Base-by-base conservation (phyloP, 2,113 vertebrate species). In the Notiomystis cincta region DNA sequence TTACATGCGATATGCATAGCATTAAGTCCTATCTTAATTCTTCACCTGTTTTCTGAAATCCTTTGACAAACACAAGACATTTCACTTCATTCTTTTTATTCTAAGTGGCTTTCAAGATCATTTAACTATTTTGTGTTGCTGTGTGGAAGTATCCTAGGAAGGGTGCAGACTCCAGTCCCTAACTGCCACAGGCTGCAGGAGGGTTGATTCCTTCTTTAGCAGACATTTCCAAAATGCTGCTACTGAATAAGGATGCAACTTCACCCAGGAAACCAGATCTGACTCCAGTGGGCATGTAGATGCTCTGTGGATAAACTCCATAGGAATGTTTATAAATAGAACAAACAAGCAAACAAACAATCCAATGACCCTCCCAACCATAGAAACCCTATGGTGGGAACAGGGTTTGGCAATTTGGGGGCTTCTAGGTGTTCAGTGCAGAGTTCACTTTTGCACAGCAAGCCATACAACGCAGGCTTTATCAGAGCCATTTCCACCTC, bases 31-130 rank as follows among this genome's bases (percentile, higher is more conserved):
- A 57, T 79, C 72, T 53, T 89, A 93, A 95, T 94, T 90, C 88
- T 94, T 95, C 94, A 91, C 91, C 92, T 84, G 87, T 87, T 94
- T 86, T 95, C 85, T 95, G 64, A 95, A 96, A 95, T 67, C 88
- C 94, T 85, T 87, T 93, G 47, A 88, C 82, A 95, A 94, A 97
- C 48, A 67, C 33, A 20, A 90, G 64, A 53, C 23, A 16, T 94
- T 93, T 96, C 72, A 51, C 58, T 30, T 89, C 4, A 0, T 7
- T 23, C 1, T 60, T 87, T 33, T 84, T 81, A 19, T 82, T 94
- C 66, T 2, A 6, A 62, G 53, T 25, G 22, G n/a, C 21, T 87
- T 94, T 87, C 56, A 48, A 61, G 31, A 37, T 90, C 16, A 2
- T 86, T 81, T 81, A 81, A 71, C 81, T 57, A 42, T 83, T 94